Evolutionary conservation across 1,140 invertebrate genomes (phyloP).

Genomic region (Drosophila athabasca): DNA sequence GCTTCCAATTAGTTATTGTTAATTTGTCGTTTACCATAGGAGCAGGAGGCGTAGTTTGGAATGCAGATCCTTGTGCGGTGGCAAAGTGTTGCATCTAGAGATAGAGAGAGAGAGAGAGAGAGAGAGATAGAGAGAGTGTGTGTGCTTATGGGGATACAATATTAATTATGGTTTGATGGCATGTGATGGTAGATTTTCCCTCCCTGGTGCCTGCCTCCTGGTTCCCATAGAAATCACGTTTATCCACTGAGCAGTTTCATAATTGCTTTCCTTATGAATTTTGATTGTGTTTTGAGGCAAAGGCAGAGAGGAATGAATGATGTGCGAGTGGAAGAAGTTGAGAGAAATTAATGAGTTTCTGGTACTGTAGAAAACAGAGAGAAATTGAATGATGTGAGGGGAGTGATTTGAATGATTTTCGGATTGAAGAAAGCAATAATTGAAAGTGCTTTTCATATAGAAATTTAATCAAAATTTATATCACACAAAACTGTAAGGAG

Average conservation of each 20-base stretch:
- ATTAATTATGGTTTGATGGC: slow-evolving; percentile 33
- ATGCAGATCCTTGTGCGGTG: slow-evolving; percentile 10
- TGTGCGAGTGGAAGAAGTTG: too few species aligned
- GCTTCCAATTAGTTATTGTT: slow-evolving; percentile 75
- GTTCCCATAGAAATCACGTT: neutral
- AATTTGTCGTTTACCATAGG: slow-evolving; percentile 61
- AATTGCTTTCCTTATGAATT: slow-evolving; percentile 41
- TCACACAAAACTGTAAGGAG: too few species aligned
- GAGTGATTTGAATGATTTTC: too few species aligned
- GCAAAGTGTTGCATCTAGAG: slow-evolving; percentile 29
- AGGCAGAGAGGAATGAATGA: too few species aligned
- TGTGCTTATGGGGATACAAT: slow-evolving; percentile 8
- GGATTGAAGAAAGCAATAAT: too few species aligned
- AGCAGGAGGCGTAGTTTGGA: neutral
- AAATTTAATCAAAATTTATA: too few species aligned
- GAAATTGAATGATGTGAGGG: too few species aligned
- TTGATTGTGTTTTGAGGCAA: slow-evolving; percentile 14
- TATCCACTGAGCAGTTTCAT: slow-evolving; percentile 20
- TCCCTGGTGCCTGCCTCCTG: neutral
- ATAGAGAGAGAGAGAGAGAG: neutral
- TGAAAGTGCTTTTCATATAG: too few species aligned
- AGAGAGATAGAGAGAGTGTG: too few species aligned
- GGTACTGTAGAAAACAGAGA: too few species aligned
- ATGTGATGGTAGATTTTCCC: slow-evolving; percentile 12
- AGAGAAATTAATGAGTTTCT: too few species aligned